Conservation (phyloP, 2,888 invertebrate species). For the Portevinia maculata region DNA sequence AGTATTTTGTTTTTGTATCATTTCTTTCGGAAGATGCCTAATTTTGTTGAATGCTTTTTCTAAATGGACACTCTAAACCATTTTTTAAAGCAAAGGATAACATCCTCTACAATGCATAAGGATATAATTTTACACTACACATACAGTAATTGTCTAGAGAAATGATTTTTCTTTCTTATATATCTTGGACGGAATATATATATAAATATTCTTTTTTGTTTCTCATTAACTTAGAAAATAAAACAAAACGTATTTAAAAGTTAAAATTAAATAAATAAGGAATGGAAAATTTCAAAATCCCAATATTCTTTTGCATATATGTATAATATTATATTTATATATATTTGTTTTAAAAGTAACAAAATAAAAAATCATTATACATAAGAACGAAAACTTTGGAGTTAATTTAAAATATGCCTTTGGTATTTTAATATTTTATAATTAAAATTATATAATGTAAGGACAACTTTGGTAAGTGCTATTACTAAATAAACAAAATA, state of each 20-base stretch:
- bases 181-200: constrained; percentile 82
- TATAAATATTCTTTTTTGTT: constrained; percentile 75
- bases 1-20: constrained; percentile 76
- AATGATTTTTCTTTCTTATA: constrained; percentile 75
- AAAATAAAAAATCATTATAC: constrained; percentile 35
- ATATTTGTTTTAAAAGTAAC: constrained; percentile 38
- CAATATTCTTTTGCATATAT: constrained; percentile 44
- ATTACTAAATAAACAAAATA: constrained; percentile 45
- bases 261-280: constrained; percentile 68
- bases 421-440: constrained; percentile 78
- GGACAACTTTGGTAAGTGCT: constrained; percentile 82
- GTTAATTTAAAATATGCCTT: constrained; percentile 79
- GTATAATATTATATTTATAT: constrained; percentile 32
- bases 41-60: constrained; percentile 53
- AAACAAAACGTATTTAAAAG: constrained; percentile 61
- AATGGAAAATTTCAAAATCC: constrained; percentile 49
- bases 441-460: constrained; percentile 77
- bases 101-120: constrained; percentile 55
- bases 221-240: constrained; percentile 76
- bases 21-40: constrained; percentile 30
- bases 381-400: constrained; percentile 66
- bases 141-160: constrained; percentile 76
- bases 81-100: neutral
- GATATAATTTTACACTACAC: constrained; percentile 39
- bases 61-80: constrained; percentile 14